These are phyloP conservation scores for Sesia bembeciformis DNA, from an alignment of 2,888 invertebrate species.

Conservation along the genomic window DNA sequence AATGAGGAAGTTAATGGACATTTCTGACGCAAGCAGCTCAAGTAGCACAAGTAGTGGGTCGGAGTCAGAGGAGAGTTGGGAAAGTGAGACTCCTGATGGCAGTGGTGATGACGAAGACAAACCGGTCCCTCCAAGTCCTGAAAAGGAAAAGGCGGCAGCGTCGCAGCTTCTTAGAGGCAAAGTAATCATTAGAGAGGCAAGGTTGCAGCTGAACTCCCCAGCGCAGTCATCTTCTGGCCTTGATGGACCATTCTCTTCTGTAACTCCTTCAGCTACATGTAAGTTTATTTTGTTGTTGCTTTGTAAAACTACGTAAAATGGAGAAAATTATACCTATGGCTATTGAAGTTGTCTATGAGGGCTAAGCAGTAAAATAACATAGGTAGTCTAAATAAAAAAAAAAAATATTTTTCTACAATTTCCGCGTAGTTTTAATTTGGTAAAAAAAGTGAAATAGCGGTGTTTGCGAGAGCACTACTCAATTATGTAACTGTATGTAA, in stretches of 20 bases:
- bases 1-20: conserved; percentile 63
- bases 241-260: conserved; percentile 80
- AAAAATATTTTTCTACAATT: no score
- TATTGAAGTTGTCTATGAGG: no score
- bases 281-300: conserved; percentile 22
- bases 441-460: no score
- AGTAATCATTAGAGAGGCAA: conserved; percentile 80
- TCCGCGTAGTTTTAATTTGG: no score
- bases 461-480: no score
- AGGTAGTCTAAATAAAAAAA: no score
- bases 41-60: conserved; percentile 62
- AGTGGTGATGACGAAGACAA: conserved; percentile 57
- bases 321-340: no score
- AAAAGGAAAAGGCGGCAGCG: conserved; percentile 55
- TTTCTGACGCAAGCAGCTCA: conserved; percentile 65
- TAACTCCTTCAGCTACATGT: conserved; percentile 45
- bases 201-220: conserved; percentile 75
- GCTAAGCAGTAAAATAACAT: no score
- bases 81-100: conserved; percentile 49
- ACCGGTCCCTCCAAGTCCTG: conserved; percentile 53
- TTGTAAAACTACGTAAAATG: no score
- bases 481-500: no score
- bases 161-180: conserved; percentile 76
- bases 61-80: conserved; percentile 63
- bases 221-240: conserved; percentile 56